These are phyloP conservation scores for Oxyura jamaicensis DNA, from an alignment of 2,113 vertebrate species.

Conservation along the genomic window DNA sequence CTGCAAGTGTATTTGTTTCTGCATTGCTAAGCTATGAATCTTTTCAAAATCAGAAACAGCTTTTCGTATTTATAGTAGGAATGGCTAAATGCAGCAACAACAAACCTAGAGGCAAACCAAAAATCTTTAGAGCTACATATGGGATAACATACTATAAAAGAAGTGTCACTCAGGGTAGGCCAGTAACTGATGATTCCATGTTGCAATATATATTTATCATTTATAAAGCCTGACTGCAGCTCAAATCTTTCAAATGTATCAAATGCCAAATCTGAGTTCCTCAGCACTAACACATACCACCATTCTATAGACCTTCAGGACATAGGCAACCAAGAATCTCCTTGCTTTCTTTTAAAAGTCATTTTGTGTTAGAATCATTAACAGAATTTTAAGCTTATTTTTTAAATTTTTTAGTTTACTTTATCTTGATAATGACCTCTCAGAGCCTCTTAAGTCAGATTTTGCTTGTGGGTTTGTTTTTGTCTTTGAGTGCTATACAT, in stretches of 20 bases:
- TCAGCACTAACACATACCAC: not conserved
- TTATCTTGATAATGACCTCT: not conserved
- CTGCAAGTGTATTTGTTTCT: not conserved
- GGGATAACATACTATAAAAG: not conserved
- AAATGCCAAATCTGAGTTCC: not conserved
- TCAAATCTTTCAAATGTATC: not conserved
- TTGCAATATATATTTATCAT: not conserved
- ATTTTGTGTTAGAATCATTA: not conserved
- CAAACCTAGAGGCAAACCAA: not conserved
- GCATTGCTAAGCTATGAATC: not conserved
- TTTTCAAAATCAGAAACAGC: not conserved
- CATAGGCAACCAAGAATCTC: not conserved
- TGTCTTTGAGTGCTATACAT: fast-evolving
- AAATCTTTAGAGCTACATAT: not conserved
- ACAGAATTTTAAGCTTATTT: not conserved
- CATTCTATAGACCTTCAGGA: not conserved
- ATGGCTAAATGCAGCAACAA: not conserved
- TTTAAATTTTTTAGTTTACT: too few species aligned
- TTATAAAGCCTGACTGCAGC: not conserved
- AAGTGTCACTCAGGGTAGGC: not conserved
- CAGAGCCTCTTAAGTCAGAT: not conserved
- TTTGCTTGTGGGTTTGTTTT: not conserved
- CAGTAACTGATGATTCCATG: not conserved
- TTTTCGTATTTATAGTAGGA: not conserved
- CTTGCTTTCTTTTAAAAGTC: not conserved